Percentiles rank a stretch among this genome's conserved stretches.
Conservation (phyloP, 2,888 invertebrate species). For the Noctua comes region DNA sequence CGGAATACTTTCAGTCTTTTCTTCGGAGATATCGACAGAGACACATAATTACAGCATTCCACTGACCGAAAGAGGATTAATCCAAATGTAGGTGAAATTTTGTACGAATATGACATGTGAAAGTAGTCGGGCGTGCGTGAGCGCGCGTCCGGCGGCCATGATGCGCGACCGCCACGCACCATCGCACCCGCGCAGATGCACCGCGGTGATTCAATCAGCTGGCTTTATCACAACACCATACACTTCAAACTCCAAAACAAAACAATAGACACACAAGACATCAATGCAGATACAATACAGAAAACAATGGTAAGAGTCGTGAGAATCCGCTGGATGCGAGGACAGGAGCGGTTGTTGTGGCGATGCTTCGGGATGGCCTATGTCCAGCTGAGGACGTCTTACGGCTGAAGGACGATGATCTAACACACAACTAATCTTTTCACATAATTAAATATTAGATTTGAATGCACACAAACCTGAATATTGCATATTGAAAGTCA, state of each 20-base stretch:
- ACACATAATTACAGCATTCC: slow-evolving; percentile 50
- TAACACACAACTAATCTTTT: background rate
- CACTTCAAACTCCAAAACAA: slow-evolving; percentile 7
- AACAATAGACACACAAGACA: slow-evolving; percentile 25
- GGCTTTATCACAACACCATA: slow-evolving; percentile 43
- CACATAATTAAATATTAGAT: slow-evolving; percentile 15
- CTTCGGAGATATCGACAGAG: slow-evolving; percentile 13
- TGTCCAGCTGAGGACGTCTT: background rate
- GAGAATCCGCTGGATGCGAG: background rate
- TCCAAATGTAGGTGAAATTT: slow-evolving; percentile 82
- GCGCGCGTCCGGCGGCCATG: slow-evolving; percentile 73
- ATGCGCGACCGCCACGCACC: slow-evolving; percentile 81
- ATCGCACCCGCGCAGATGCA: slow-evolving; percentile 73
- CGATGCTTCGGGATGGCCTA: background rate
- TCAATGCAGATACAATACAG: background rate
- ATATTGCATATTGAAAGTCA: slow-evolving; percentile 33
- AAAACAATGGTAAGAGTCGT: background rate
- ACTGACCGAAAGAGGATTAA: slow-evolving; percentile 68
- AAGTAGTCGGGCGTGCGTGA: slow-evolving; percentile 79
- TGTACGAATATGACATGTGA: slow-evolving; percentile 80
- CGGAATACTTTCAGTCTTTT: slow-evolving; percentile 13
- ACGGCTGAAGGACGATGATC: slow-evolving; percentile 6
- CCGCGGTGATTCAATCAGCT: slow-evolving; percentile 61
- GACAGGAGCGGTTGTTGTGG: background rate
- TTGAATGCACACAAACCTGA: slow-evolving; percentile 18